Base-by-base conservation (phyloP, 1,140 invertebrate genomes). In the Cylas formicarius region DNA sequence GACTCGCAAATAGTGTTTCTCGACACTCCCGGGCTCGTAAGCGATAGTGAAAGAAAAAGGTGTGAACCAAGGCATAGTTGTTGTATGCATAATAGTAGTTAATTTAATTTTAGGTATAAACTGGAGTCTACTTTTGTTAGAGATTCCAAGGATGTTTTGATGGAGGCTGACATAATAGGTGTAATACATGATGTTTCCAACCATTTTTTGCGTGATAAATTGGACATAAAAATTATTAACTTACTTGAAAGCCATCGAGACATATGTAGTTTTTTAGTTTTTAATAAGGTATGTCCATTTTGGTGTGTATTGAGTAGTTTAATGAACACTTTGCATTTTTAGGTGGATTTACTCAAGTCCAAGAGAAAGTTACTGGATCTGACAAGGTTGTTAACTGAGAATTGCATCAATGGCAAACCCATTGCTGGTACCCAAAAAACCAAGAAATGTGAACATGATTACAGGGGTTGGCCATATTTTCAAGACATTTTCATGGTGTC, bases 401-500 rank as follows among this genome's bases (percentile, higher is more conserved):
- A 80, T 52, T 63, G 67, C 43, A 65, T 76, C 40, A 70, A 71
- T 34, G 72, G 71, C 1, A 69, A 68, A 43, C 55, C 53, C 8
- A 60, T 60, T 17, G 42, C 42, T 6, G 37, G 51, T 28, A 33
- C 44, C 17, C 8, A 24, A 27, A 48, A 43, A 28, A 20, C 17
- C 18, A 35, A 42, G 36, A 38, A 32, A 50, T 18, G 28, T 42
- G n/a, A 29, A 51, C n/a, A 50, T 34, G 48, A 57, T 13, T 32
- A 39, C 13, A 55, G 62, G 16, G 77, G 79, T 3, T 91, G 84
- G 79, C 77, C 79, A 28, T 60, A 81, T 49, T 96, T 96, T 59
- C 69, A 73, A 9, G 77, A 87, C 59, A 80, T 96, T 14, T 97
- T 97, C 61, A 82, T 95, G 72, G 72, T 94, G 7, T 95, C 91